Evolutionary conservation across 2,797 vertebrate species (phyloP), one percentile per base, ranked within the genome.

Genomic region (Crossoptilon crossoptilon): DNA sequence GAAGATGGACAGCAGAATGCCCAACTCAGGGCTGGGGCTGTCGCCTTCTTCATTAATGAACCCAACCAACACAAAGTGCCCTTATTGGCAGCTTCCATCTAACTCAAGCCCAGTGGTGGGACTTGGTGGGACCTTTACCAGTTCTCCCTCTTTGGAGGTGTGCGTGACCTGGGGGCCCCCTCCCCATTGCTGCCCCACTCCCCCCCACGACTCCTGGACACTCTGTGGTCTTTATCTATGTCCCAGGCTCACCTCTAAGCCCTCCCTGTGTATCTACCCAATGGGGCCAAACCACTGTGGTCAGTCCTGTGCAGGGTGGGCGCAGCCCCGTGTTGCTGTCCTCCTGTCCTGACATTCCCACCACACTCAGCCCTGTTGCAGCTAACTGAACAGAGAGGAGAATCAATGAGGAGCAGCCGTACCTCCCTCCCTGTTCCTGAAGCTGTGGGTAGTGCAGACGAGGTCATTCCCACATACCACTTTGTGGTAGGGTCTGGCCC

Each of bases 381-480:
- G 29, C 15, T 15, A 90, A 94, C 86, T 96, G 75, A 92, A 95
- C 79, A 94, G 86, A 94, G 77, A 83, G 51, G 78, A 90, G 70
- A 93, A 89, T 91, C 92, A 87, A 89, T 89, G 91, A 89, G 66
- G 96, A 83, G 89, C 2, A 6, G 68, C 80, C 55, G 29, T 59
- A 80, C 88, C 86, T 85, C 91, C 91, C 88, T 90, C 51, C 88
- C 77, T 2, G 0, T 84, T 95, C 90, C 94, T 91, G 29, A 2
- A 58, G 90, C 96, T 96, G 91, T 97, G 96, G 96, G 96, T 96
- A 96, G 90, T 14, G 48, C 93, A 95, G 94, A 94, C 96, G 95
- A 93, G 94, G 95, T 97, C 96, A 96, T 97, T 97, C 97, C 97
- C 97, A 97, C 92, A 96, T 96, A 97, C 97, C 96, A 95, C 97